Percentiles rank a stretch among this genome's conserved stretches.
Evolutionary conservation across 2,888 invertebrate species (phyloP).

Genomic region (Acronicta psi): DNA sequence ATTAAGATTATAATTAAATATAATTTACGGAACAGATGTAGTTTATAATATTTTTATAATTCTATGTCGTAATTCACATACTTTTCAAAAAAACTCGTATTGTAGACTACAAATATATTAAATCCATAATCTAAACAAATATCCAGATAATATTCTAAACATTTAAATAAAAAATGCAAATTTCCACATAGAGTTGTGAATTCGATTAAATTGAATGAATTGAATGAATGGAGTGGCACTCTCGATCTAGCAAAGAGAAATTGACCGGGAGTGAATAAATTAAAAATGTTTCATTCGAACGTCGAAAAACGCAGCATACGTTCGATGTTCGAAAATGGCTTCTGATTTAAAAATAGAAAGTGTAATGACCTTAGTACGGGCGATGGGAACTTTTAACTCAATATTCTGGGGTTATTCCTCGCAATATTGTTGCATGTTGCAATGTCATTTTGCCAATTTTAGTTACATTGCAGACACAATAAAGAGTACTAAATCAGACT

Average conservation of each 20-base stretch:
- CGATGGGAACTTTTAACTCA: conserved; percentile 8
- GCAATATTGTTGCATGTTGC: neutral
- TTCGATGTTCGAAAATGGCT: conserved; percentile 35
- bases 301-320: conserved; percentile 16
- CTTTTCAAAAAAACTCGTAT: too few species aligned
- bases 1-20: too few species aligned
- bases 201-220: conserved; percentile 48
- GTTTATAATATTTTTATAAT: too few species aligned
- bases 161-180: conserved; percentile 20
- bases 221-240: conserved; percentile 48
- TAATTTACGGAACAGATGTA: too few species aligned
- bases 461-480: neutral
- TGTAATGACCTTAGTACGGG: conserved; percentile 12
- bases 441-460: neutral
- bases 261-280: conserved; percentile 32
- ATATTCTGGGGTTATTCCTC: conserved; percentile 6
- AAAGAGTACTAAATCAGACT: conserved; percentile 5
- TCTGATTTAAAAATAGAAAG: conserved; percentile 30
- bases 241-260: conserved; percentile 24
- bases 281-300: conserved; percentile 36
- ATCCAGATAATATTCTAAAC: conserved; percentile 6
- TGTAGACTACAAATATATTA: conserved; percentile 3
- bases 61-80: too few species aligned
- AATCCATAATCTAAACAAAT: conserved; percentile 10
- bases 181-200: conserved; percentile 22